Percentiles rank a stretch among this genome's conserved stretches.
These are phyloP conservation scores for Leptogaster cylindrica DNA, from an alignment of 2,888 invertebrate species.

Conservation along the genomic window DNA sequence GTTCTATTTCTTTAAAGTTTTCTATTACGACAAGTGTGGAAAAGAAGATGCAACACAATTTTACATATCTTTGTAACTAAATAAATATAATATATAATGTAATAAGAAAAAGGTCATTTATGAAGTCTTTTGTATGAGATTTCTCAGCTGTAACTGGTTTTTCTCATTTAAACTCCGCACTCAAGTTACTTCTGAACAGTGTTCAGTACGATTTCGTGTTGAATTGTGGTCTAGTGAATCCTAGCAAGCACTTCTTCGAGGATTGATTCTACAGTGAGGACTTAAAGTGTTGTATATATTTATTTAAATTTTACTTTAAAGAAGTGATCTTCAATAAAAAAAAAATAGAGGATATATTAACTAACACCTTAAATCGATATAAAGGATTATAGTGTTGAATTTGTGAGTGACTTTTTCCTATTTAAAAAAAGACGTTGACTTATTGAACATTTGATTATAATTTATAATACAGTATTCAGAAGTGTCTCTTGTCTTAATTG, in stretches of 20 bases:
- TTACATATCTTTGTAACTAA: neutral
- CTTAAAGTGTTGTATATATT: too few relatives aligned
- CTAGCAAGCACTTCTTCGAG: neutral
- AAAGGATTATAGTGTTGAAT: too few relatives aligned
- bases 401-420: too few relatives aligned
- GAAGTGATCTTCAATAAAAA: too few relatives aligned
- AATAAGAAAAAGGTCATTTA: slow-evolving; percentile 31
- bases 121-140: slow-evolving; percentile 56
- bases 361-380: too few relatives aligned
- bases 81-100: slow-evolving; percentile 7
- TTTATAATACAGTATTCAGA: too few relatives aligned
- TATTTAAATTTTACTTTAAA: too few relatives aligned
- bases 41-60: slow-evolving; percentile 18
- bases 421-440: too few relatives aligned
- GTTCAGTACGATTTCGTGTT: slow-evolving; percentile 21
- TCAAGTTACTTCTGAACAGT: slow-evolving; percentile 23
- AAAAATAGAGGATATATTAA: too few relatives aligned
- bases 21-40: slow-evolving; percentile 2
- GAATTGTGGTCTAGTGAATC: too few relatives aligned
- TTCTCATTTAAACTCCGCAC: slow-evolving; percentile 55
- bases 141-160: slow-evolving; percentile 61
- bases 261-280: neutral
- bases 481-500: too few relatives aligned
- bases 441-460: too few relatives aligned
- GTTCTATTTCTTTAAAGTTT: slow-evolving; percentile 20